Evolutionary conservation across 2,888 invertebrate genomes (phyloP).

Genomic region (Drosophila multiciliata): DNA sequence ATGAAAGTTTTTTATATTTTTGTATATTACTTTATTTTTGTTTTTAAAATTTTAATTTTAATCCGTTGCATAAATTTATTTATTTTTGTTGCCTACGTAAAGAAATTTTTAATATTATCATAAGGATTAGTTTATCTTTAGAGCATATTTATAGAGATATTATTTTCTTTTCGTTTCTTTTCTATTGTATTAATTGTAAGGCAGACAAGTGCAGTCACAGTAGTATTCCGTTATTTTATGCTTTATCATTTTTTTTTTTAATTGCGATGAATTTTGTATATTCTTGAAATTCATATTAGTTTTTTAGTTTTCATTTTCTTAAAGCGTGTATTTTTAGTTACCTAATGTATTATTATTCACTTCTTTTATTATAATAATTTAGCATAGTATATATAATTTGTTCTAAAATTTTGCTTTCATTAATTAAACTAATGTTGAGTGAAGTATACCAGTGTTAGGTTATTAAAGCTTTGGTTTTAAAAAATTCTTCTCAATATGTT

Average conservation of each 20-base stretch:
- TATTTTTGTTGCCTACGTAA: conserved; percentile 57
- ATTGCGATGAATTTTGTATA: conserved; percentile 23
- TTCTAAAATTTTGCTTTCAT: conserved; percentile 33
- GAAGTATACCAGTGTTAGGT: conserved; percentile 67
- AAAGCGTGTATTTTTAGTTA: conserved; percentile 48
- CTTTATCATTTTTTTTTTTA: conserved; percentile 16
- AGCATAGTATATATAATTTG: conserved; percentile 52
- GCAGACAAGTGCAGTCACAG: conserved; percentile 76
- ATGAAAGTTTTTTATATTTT: conserved; percentile 12
- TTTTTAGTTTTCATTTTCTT: conserved; percentile 23
- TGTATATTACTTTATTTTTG: conserved; percentile 49
- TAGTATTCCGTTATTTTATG: conserved; percentile 37
- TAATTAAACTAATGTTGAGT: conserved; percentile 62
- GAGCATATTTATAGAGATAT: conserved; percentile 32
- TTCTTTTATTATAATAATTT: conserved; percentile 22
- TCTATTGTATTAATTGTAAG: conserved; percentile 53
- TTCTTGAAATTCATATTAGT: conserved; percentile 29
- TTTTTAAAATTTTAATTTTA: conserved; percentile 66
- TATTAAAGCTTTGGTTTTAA: conserved; percentile 74
- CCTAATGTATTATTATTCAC: conserved; percentile 36
- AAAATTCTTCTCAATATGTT: conserved; percentile 64
- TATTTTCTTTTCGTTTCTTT: conserved; percentile 29
- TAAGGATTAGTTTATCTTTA: conserved; percentile 46
- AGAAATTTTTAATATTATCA: conserved; percentile 62
- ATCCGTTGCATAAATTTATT: conserved; percentile 52